Evolutionary conservation across 2,113 vertebrate genomes (phyloP), one percentile per base, ranked within the genome.

Genomic region (Paratilapia polleni): DNA sequence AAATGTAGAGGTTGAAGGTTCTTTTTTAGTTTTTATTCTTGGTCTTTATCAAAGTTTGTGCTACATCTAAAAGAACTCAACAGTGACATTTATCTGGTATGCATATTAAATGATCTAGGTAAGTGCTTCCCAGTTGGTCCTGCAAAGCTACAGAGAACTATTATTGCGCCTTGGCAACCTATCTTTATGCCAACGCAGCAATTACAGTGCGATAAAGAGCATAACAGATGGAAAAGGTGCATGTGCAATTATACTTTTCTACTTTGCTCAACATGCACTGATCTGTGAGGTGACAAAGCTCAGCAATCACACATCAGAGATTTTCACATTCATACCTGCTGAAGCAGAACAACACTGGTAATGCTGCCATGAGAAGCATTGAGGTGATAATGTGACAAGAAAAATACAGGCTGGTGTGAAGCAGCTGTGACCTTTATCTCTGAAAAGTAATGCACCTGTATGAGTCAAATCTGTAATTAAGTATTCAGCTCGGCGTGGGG

Each of bases 351-450:
- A 59, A 60, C 7, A 15, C 24, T 7, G 22, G 15, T 26, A 59
- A 20, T 54, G 41, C 82, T 63, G 34, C 38, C 56, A 10, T 2
- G 19, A 76, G 58, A 60, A 74, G 83, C 76, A 64, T 3, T 36
- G 63, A 74, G 63, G 64, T 60, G 63, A 85, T 78, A 80, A 79
- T 59, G 47, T 77, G 87, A 89, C 81, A 81, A 58, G 79, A 89
- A 84, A 91, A 92, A 57, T 20, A 81, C 58, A 70, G 83, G 59
- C 75, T 81, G 52, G 78, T 78, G 73, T 43, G 77, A 81, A 74
- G 61, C 92, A 91, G 87, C 75, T 80, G 77, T 83, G 83, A 78
- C 73, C 87, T 88, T 43, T 54, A 57, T 58, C 78, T 26, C 34
- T 26, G 14, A 84, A 83, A 77, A 75, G 38, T 74, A 57, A 81